Conservation (phyloP, 2,888 invertebrate species). For the Crocallis elinguaria region DNA sequence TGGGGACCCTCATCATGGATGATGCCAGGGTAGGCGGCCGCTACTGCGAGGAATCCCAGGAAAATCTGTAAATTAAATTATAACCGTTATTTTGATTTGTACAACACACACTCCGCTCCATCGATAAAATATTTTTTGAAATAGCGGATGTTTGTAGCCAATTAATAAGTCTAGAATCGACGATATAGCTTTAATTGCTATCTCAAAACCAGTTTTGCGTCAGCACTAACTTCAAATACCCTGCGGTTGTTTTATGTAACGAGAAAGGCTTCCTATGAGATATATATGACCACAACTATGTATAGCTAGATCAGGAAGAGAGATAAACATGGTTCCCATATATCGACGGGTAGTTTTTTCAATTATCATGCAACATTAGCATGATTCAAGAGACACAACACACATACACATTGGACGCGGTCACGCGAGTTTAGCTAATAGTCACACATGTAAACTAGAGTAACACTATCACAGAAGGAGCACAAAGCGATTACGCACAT, state of each 20-base stretch:
- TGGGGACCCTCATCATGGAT: conserved; percentile 76
- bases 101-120: background rate
- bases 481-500: conserved; percentile 68
- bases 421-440: conserved; percentile 36
- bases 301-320: conserved; percentile 57
- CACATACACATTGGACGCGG: conserved; percentile 40
- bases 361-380: conserved; percentile 7
- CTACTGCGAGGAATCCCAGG: conserved; percentile 78
- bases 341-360: background rate
- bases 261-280: conserved; percentile 62
- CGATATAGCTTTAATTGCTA: conserved; percentile 36
- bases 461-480: conserved; percentile 46
- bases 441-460: conserved; percentile 35
- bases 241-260: conserved; percentile 58
- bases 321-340: conserved; percentile 17
- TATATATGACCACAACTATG: conserved; percentile 26
- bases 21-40: conserved; percentile 73
- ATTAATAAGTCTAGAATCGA: conserved; percentile 33
- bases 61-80: conserved; percentile 64
- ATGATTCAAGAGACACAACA: conserved; percentile 40
- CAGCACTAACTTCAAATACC: conserved; percentile 49
- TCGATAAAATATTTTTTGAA: conserved; percentile 7
- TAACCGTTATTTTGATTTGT: background rate
- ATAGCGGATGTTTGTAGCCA: conserved; percentile 19
- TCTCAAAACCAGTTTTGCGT: conserved; percentile 54